Evolutionary conservation across 2,113 vertebrate species (phyloP), one percentile per base, ranked within the genome.

Genomic region (Reinhardtius hippoglossoides): DNA sequence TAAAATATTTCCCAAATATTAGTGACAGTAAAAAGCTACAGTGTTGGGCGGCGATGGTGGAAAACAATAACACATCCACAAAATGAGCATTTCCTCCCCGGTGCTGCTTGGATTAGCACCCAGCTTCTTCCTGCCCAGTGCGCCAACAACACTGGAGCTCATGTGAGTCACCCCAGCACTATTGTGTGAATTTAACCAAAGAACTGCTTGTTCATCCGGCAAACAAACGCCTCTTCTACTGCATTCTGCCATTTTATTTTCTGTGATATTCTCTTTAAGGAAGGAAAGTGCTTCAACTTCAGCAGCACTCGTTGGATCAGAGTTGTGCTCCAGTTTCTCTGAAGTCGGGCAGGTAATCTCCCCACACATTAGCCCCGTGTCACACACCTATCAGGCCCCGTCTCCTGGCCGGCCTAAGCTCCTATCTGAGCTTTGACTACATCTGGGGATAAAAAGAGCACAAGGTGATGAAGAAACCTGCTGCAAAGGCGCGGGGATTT

Each of bases 261-360:
- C n/a, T 61, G 18, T 24, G 6, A 4, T 46, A 5, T 12, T 64
- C 31, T 68, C 65, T 60, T 37, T 50, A 13, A 46, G 37, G 67
- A 63, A 67, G 69, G 1, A 21, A 20, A 2, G 69, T 21, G 60
- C 31, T 67, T 68, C 62, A 79, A 74, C 71, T 35, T 83, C 42
- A 67, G 55, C 75, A 71, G 74, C 64, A 68, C 61, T 80, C 63
- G 35, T 31, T 37, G 58, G 64, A 71, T 83, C 81, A 72, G 50
- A 74, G 64, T 18, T 66, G 40, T 35, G 26, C 63, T 68, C 35
- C 62, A 48, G 48, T 58, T 71, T 66, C 44, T 78, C 67, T 67
- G 35, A 82, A 81, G 63, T 69, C 82, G 37, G 85, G 74, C 75
- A 84, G 80, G 79, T 88, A 87, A 90, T 87, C 88, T 83, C 66